A percentile compares a stretch with the other conserved stretches of the same genome.
These are phyloP conservation scores for Adelosebastes latens DNA, from an alignment of 2,797 vertebrate species.

Conservation along the genomic window DNA sequence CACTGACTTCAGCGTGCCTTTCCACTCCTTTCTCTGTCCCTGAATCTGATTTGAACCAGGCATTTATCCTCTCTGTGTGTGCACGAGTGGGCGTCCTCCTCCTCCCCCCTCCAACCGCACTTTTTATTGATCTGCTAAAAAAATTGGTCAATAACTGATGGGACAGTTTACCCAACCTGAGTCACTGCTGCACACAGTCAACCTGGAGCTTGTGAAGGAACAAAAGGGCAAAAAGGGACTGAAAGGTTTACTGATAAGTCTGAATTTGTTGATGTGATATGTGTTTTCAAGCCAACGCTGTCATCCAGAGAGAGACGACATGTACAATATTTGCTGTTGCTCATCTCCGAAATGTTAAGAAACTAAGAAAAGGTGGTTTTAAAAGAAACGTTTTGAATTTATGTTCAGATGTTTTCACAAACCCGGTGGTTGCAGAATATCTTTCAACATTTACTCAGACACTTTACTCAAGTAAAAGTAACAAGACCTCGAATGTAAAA, in stretches of 20 bases:
- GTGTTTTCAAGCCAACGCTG: too few species aligned
- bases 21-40: background rate
- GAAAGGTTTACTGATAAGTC: background rate
- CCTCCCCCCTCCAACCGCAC: too few species aligned
- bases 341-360: background rate
- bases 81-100: too few species aligned
- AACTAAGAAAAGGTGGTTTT: background rate
- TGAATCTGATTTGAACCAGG: background rate
- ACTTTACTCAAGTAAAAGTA: too few species aligned
- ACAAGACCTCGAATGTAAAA: too few species aligned
- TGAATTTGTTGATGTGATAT: background rate
- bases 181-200: background rate
- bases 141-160: background rate
- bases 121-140: slow-evolving; percentile 26
- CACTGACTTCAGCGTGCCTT: background rate
- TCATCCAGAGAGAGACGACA: background rate
- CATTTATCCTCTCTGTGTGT: slow-evolving; percentile 39
- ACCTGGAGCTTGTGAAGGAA: background rate
- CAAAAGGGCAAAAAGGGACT: slow-evolving; percentile 22
- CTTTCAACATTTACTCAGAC: background rate
- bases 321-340: background rate
- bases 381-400: background rate
- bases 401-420: background rate
- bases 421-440: background rate
- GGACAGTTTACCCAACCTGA: slow-evolving; percentile 34